Percentiles rank a stretch among this genome's conserved stretches.
phyloP scores from a whole-genome alignment of 2,888 invertebrate genomes.

The Heliothis peltigera region DNA sequence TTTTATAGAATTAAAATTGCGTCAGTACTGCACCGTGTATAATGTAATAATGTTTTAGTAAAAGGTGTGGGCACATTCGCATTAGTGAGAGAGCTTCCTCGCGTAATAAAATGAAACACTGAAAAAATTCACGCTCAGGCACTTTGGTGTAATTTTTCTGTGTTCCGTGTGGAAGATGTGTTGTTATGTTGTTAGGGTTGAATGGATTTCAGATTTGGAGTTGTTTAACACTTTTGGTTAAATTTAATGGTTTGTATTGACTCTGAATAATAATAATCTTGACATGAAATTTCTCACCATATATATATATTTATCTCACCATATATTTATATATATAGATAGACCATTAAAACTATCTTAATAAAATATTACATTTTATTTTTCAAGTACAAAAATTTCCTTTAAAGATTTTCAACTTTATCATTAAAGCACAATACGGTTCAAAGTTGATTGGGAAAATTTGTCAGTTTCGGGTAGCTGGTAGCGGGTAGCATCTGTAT shows the following conservation, averaged over 20 bases:
- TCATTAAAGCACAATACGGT: no score
- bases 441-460: no score
- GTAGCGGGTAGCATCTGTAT: no score
- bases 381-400: no score
- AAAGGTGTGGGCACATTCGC: slow-evolving; percentile 57
- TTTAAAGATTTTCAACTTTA: no score
- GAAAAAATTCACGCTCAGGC: slow-evolving; percentile 44
- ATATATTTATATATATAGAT: no score
- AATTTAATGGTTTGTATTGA: neutral
- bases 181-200: slow-evolving; percentile 28
- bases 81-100: slow-evolving; percentile 64
- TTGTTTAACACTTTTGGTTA: neutral
- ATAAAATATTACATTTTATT: no score
- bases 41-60: slow-evolving; percentile 58
- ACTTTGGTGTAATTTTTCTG: slow-evolving; percentile 54
- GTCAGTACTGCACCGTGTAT: slow-evolving; percentile 50
- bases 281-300: no score
- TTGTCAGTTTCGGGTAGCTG: no score
- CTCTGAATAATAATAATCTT: neutral
- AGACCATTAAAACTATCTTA: no score
- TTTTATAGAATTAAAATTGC: slow-evolving; percentile 53
- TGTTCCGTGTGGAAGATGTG: slow-evolving; percentile 32
- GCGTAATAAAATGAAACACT: slow-evolving; percentile 55
- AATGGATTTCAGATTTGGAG: slow-evolving; percentile 20
- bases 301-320: no score